Evolutionary conservation across 2,888 invertebrate genomes (phyloP), one percentile per base, ranked within the genome.

Genomic region (Cheilosia vulpina): DNA sequence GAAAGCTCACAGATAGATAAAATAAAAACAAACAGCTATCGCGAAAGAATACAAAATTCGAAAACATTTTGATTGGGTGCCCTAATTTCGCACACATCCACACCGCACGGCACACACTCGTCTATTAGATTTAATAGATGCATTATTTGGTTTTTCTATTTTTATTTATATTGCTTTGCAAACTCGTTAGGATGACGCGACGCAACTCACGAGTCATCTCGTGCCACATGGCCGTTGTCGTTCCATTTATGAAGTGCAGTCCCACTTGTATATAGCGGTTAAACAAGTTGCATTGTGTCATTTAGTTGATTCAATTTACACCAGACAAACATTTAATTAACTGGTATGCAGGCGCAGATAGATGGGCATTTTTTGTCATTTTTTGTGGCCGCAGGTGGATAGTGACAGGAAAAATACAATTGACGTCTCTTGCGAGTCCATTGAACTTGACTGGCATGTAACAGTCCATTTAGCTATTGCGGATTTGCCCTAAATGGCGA

Each of bases 281-380:
- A 65, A 76, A 45, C 34, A 65, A 65, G 58, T 66, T 60, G 71
- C 76, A 71, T 77, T 82, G 65, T 77, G 69, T 57, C 50, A 76
- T 76, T 81, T 41, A 71, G 71, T 82, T 71, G 65, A 71, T 77
- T 77, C 31, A 71, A 71, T 71, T 76, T 82, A 77, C 60, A 66
- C 71, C 58, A 77, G 21, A 58, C 41, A 82, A 77, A 65, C 69
- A 77, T 82, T 71, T 34, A 52, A 80, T 72, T 69, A 65, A 19
- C 27, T 58, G 52, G 6, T 15, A 58, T 66, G 58, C 58, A 73
- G 65, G 58, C 52, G 71, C 47, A 50, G 47, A 68, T 38, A 38
- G 38, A 3, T 38, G 75, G 17, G 50, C 38, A 53, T 34, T 47
- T n/a, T 38, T 13, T 19, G 1, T 41, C 38, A 4, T 15, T 47